Conservation (phyloP, 1,140 invertebrate species). For the Papilio polyxenes region DNA sequence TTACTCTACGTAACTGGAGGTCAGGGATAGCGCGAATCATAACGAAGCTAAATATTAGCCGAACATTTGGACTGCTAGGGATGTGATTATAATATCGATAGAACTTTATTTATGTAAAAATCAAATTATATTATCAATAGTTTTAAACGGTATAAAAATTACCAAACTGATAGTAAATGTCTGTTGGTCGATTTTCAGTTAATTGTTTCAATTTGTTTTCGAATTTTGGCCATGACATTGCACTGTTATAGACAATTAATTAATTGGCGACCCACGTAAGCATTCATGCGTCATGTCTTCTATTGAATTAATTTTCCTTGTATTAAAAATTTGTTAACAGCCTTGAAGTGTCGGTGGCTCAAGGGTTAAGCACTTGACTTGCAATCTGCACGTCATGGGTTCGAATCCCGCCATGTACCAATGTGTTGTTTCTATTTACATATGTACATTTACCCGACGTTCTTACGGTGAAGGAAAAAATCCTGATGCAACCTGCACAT, state of each 20-base stretch:
- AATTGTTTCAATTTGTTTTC: not conserved
- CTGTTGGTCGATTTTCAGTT: not conserved
- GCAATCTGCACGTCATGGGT: too few relatives aligned
- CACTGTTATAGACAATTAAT: not conserved
- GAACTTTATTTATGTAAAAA: not conserved
- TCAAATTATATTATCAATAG: not conserved
- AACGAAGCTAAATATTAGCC: constrained; percentile 6
- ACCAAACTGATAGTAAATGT: not conserved
- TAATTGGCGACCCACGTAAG: not conserved
- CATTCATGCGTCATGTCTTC: not conserved
- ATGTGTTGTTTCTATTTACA: too few relatives aligned
- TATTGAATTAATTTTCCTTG: not conserved
- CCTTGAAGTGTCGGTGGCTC: too few relatives aligned
- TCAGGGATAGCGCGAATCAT: constrained; percentile 11
- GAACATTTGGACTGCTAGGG: constrained; percentile 11
- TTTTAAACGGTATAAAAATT: not conserved
- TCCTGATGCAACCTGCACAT: too few relatives aligned
- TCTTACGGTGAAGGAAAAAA: too few relatives aligned
- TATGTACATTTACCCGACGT: too few relatives aligned
- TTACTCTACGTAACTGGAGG: not conserved
- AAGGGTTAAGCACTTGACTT: too few relatives aligned
- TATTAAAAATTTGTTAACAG: not conserved
- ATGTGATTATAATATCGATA: not conserved
- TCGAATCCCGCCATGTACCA: too few relatives aligned
- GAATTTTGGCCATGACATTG: constrained; percentile 9